phyloP scores from a whole-genome alignment of 2,888 invertebrate genomes.

The Tenthredo notha region DNA sequence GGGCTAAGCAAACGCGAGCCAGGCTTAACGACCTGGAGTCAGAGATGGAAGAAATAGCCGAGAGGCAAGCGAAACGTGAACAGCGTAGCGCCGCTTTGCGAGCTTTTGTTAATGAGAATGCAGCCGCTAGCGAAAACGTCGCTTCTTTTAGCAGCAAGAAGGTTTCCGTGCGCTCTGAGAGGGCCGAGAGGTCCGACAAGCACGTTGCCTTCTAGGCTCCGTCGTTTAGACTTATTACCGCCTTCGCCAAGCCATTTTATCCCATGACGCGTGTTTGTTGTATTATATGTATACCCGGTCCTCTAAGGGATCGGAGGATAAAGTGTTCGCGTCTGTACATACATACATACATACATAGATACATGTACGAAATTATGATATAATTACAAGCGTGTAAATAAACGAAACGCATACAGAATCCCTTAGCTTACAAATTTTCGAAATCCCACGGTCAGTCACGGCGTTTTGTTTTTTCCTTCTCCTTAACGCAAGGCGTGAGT shows the following conservation, averaged over 20 bases:
- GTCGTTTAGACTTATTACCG: background rate
- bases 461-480: background rate
- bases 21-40: slow-evolving; percentile 87
- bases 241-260: background rate
- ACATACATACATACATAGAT: background rate
- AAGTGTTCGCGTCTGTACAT: background rate
- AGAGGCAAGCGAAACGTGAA: slow-evolving; percentile 86
- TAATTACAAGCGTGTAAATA: background rate
- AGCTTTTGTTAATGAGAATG: slow-evolving; percentile 84
- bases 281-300: background rate
- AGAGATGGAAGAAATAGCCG: slow-evolving; percentile 87
- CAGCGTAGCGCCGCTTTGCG: slow-evolving; percentile 86
- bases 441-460: background rate
- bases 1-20: slow-evolving; percentile 85
- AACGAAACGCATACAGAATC: background rate
- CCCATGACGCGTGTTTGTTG: background rate
- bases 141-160: slow-evolving; percentile 67
- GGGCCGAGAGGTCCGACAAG: slow-evolving; percentile 72
- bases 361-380: background rate
- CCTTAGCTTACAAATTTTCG: slow-evolving; percentile 1
- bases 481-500: background rate
- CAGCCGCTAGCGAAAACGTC: slow-evolving; percentile 73
- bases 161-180: slow-evolving; percentile 69
- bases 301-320: background rate
- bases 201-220: slow-evolving; percentile 74